Evolutionary conservation across 2,888 invertebrate species (phyloP).

Genomic region (Hypsopygia costalis): DNA sequence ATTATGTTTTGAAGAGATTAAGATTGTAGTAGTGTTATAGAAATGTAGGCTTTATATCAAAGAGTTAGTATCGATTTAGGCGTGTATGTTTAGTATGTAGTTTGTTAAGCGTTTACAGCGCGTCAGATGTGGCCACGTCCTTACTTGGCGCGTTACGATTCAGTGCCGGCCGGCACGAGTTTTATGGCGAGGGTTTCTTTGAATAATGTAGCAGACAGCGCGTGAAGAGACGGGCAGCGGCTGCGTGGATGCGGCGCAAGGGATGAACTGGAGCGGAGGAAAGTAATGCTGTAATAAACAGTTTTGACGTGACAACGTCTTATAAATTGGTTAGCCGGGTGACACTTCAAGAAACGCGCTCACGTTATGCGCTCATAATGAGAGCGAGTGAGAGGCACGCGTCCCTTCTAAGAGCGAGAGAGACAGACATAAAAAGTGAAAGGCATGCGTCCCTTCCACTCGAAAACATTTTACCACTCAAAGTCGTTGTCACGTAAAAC

Average conservation of each 20-base stretch:
- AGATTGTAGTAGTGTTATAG: not conserved
- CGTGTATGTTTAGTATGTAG: constrained; percentile 13
- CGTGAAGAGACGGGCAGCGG: constrained; percentile 44
- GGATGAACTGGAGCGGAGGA: not conserved
- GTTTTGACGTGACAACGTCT: no score
- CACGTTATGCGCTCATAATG: no score
- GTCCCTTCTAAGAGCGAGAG: no score
- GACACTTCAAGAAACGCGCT: no score
- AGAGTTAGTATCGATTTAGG: not conserved
- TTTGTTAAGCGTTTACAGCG: constrained; percentile 35
- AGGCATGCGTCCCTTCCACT: no score
- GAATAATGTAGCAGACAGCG: constrained; percentile 61
- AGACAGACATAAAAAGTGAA: no score
- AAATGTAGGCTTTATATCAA: not conserved
- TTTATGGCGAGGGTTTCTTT: constrained; percentile 58
- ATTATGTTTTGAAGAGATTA: not conserved
- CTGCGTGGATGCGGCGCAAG: constrained; percentile 12
- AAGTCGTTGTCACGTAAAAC: no score
- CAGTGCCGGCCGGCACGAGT: constrained; percentile 44
- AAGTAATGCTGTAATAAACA: not conserved
- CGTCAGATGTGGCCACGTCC: constrained; percentile 40
- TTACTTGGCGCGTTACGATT: constrained; percentile 38
- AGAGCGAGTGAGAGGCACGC: no score
- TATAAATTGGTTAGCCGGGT: no score
- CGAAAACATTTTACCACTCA: no score